phyloP scores from a whole-genome alignment of 1,140 invertebrate genomes.

The Hylaeus volcanicus region DNA sequence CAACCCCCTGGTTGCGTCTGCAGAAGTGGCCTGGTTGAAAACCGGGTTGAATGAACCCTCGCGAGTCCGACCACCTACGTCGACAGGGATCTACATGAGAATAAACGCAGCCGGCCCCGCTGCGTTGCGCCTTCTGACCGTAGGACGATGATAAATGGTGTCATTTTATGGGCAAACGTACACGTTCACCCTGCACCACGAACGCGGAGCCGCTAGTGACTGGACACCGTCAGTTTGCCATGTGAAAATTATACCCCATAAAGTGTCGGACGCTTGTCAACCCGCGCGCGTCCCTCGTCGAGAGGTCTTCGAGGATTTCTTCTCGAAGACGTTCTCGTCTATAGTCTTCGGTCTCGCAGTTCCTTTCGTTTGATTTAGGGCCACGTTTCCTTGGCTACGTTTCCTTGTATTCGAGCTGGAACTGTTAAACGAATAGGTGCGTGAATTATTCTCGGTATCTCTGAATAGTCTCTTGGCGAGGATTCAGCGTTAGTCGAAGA shows the following conservation, averaged over 20 bases:
- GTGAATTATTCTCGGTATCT: too few relatives aligned
- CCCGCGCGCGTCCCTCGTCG: background rate
- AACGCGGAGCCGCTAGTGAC: background rate
- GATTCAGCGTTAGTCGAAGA: too few relatives aligned
- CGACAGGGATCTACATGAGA: slow-evolving; percentile 45
- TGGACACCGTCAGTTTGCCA: slow-evolving; percentile 3
- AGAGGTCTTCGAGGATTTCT: background rate
- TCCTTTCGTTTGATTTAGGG: background rate
- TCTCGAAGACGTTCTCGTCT: background rate
- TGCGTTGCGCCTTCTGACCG: slow-evolving; percentile 11
- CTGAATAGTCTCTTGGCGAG: too few relatives aligned
- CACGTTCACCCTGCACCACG: slow-evolving; percentile 21
- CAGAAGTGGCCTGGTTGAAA: slow-evolving; percentile 43
- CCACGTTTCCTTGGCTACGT: too few relatives aligned
- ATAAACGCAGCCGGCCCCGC: slow-evolving; percentile 26
- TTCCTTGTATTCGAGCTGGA: too few relatives aligned
- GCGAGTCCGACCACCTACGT: slow-evolving; percentile 49
- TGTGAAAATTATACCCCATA: slow-evolving; percentile 59
- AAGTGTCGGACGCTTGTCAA: slow-evolving; percentile 42
- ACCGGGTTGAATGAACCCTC: slow-evolving; percentile 58
- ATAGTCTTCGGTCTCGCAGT: too few relatives aligned
- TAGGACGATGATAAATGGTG: slow-evolving; percentile 57
- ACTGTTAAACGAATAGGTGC: background rate
- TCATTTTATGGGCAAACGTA: slow-evolving; percentile 50
- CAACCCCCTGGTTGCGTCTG: slow-evolving; percentile 30